phyloP scores from a whole-genome alignment of 2,888 invertebrate species.

The Drosophila paracracens region DNA sequence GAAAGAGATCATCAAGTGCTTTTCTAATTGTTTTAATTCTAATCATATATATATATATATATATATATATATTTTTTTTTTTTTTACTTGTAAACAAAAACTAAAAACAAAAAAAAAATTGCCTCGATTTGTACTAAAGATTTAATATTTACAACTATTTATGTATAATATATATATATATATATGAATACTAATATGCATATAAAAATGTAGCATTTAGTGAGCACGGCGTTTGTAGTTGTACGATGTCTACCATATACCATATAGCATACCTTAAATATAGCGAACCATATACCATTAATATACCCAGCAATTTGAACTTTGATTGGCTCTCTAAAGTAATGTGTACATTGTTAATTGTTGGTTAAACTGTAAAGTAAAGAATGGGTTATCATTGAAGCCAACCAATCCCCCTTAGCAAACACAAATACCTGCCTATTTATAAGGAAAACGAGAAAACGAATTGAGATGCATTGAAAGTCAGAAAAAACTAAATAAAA shows the following conservation, averaged over 20 bases:
- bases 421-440: constrained; percentile 5
- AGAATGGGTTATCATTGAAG: background rate
- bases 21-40: constrained; percentile 48
- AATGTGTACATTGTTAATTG: constrained; percentile 22
- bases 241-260: constrained; percentile 51
- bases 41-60: constrained; percentile 13
- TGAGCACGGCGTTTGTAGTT: constrained; percentile 59
- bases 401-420: constrained; percentile 4
- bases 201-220: constrained; percentile 49
- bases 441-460: background rate
- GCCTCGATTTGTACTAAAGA: constrained; percentile 78
- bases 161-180: constrained; percentile 16
- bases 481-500: background rate
- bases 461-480: background rate
- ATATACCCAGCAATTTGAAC: constrained; percentile 12
- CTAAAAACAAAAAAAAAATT: constrained; percentile 38
- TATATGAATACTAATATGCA: constrained; percentile 17
- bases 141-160: constrained; percentile 65
- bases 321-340: constrained; percentile 20
- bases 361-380: constrained; percentile 3
- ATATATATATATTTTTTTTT: background rate
- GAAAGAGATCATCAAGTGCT: constrained; percentile 60
- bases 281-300: constrained; percentile 2
- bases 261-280: constrained; percentile 26
- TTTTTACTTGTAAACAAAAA: constrained; percentile 25